These are phyloP conservation scores for Listrodromus nycthemerus DNA, from an alignment of 2,888 invertebrate genomes.

Conservation along the genomic window DNA sequence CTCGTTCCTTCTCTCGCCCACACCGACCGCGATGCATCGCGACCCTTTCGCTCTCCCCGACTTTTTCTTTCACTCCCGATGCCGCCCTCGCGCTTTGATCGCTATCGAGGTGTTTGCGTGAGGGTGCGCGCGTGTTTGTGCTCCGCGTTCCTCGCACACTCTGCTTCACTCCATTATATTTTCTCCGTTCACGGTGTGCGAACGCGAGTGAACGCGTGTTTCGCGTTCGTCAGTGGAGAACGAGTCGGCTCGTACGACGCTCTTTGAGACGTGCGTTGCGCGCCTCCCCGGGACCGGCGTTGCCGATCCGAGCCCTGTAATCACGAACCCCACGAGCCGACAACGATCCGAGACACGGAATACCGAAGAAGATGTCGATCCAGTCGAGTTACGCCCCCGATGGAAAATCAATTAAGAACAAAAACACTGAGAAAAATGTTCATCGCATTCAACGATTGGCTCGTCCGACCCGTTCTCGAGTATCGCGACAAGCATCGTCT, in stretches of 20 bases:
- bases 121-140: conserved; percentile 63
- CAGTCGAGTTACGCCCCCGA: conserved; percentile 26
- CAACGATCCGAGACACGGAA: conserved; percentile 35
- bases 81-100: conserved; percentile 67
- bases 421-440: not conserved
- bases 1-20: conserved; percentile 21
- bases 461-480: conserved; percentile 5
- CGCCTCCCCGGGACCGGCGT: conserved; percentile 62
- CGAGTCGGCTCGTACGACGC: conserved; percentile 52
- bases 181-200: conserved; percentile 26
- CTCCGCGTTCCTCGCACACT: conserved; percentile 26
- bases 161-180: not conserved
- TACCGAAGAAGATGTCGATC: conserved; percentile 42
- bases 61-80: conserved; percentile 1
- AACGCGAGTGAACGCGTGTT: conserved; percentile 26
- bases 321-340: conserved; percentile 56
- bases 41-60: conserved; percentile 26
- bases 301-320: conserved; percentile 65
- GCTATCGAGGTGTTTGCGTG: conserved; percentile 68
- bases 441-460: conserved; percentile 24
- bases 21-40: conserved; percentile 14
- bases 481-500: conserved; percentile 19
- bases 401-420: not conserved
- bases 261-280: conserved; percentile 61
- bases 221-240: conserved; percentile 27